Evolutionary conservation across 2,113 vertebrate genomes (phyloP).

Genomic region (Mesoclemmys tuberculata): DNA sequence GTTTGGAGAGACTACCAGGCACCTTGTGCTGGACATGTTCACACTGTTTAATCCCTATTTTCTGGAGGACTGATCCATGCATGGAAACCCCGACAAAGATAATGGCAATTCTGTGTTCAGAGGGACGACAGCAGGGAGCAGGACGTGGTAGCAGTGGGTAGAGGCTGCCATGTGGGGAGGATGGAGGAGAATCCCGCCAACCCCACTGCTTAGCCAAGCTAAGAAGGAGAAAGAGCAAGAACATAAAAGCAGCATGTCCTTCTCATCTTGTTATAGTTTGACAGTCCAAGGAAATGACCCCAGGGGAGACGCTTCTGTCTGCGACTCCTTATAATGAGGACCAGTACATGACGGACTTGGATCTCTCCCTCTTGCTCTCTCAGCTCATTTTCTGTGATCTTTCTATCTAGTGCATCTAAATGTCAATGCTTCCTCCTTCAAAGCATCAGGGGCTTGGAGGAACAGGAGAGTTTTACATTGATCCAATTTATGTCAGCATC

Average conservation of each 20-base stretch:
- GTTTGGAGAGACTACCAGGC: neutral
- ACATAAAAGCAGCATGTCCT: neutral
- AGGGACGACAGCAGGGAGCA: accelerated
- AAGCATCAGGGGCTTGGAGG: slow-evolving; percentile 14
- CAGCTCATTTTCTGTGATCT: slow-evolving; percentile 30
- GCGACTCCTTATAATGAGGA: slow-evolving; percentile 13
- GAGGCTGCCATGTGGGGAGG: neutral
- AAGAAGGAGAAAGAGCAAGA: neutral
- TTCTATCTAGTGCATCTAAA: slow-evolving; percentile 26
- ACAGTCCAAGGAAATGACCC: slow-evolving; percentile 2
- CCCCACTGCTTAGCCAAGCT: slow-evolving; percentile 23
- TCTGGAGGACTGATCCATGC: neutral
- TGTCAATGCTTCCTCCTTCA: slow-evolving; percentile 23
- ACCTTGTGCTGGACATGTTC: neutral
- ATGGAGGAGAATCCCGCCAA: neutral
- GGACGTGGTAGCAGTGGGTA: neutral
- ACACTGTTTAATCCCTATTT: accelerated
- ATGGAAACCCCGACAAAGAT: neutral
- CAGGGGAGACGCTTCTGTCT: slow-evolving; percentile 11
- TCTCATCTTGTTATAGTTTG: slow-evolving; percentile 19
- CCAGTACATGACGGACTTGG: slow-evolving; percentile 31
- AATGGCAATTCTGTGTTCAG: neutral
- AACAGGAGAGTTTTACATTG: neutral
- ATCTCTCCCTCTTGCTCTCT: neutral
- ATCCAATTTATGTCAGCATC: neutral